Conservation (phyloP, 2,888 invertebrate genomes). For the Orthonychiurus folsomi region DNA sequence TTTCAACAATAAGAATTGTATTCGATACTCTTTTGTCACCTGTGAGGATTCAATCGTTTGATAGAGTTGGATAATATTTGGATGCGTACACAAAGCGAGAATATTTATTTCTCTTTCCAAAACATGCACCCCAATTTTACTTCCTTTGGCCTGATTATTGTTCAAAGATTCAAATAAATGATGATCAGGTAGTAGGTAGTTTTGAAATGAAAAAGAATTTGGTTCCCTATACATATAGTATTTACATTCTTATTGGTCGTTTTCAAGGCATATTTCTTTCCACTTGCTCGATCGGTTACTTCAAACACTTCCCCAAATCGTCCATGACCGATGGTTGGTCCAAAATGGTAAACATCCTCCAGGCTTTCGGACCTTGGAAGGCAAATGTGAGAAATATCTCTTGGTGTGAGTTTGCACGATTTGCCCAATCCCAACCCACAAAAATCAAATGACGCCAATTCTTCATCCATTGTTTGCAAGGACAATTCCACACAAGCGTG, state of each 20-base stretch:
- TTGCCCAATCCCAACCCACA: background rate
- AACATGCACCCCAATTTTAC: background rate
- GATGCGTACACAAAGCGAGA: background rate
- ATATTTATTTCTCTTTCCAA: conserved; percentile 6
- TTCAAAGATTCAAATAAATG: no score
- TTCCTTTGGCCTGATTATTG: background rate
- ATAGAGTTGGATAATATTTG: conserved; percentile 1
- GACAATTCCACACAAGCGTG: no score
- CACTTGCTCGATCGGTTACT: background rate
- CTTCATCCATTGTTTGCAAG: no score
- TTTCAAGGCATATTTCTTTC: background rate
- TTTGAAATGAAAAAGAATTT: no score
- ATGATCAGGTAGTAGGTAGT: no score
- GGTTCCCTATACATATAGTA: background rate
- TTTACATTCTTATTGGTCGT: background rate
- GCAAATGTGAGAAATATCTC: background rate
- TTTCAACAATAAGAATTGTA: no score
- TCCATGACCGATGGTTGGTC: background rate
- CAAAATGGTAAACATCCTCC: background rate
- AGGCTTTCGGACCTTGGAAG: background rate
- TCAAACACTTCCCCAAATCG: conserved; percentile 1
- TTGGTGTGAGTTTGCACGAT: background rate
- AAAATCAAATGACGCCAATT: no score
- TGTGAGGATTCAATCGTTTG: conserved; percentile 1
- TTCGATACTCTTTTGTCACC: background rate